A percentile compares a stretch with the other conserved stretches of the same genome.
Evolutionary conservation across 2,113 vertebrate species (phyloP).

Genomic region (Elephas maximus): DNA sequence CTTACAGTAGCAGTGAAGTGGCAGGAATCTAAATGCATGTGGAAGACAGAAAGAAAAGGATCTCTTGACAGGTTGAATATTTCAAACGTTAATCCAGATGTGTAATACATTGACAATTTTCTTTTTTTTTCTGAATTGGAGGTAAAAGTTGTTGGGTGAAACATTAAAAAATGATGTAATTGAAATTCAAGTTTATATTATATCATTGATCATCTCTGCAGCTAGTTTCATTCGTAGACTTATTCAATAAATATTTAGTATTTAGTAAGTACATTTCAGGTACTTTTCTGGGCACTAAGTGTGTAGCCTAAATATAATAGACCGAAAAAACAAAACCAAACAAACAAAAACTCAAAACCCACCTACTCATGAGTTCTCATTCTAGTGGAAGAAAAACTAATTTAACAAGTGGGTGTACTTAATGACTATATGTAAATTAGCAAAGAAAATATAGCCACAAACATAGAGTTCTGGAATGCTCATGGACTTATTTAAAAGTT

Average conservation of each 20-base stretch:
- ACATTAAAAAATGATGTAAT: not conserved
- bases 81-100: not conserved
- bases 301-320: not conserved
- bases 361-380: not conserved
- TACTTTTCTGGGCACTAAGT: not conserved
- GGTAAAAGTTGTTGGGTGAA: not conserved
- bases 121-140: not conserved
- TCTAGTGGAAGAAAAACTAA: not conserved
- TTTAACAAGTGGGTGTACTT: not conserved
- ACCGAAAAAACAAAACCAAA: not conserved
- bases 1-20: not conserved
- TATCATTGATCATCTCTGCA: not conserved
- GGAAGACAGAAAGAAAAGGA: not conserved
- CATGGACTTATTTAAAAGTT: constrained; percentile 23
- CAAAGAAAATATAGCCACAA: not conserved
- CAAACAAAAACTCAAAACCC: no score
- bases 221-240: not conserved
- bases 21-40: not conserved
- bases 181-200: not conserved
- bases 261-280: not conserved
- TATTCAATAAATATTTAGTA: not conserved
- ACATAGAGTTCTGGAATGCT: not conserved
- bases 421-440: not conserved
- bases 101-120: not conserved
- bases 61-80: not conserved